These are phyloP conservation scores for Brachirus orientalis DNA, from an alignment of 2,113 vertebrate species.

Conservation along the genomic window DNA sequence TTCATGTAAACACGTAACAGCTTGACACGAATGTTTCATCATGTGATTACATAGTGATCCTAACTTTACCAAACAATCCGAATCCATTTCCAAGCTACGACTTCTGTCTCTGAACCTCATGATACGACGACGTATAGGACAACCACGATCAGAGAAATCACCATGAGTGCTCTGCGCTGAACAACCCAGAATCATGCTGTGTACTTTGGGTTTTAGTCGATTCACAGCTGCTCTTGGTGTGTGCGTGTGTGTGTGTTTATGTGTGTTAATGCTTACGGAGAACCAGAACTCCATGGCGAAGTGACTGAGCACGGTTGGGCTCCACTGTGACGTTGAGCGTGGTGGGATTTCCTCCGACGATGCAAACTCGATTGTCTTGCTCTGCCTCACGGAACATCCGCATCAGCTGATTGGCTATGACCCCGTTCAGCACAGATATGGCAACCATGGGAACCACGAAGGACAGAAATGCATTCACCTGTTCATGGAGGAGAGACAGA, in stretches of 20 bases:
- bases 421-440: constrained; percentile 91
- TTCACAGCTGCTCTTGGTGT: too few species aligned
- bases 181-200: too few species aligned
- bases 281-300: constrained; percentile 93
- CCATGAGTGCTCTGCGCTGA: too few species aligned
- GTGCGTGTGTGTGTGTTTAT: neutral
- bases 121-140: too few species aligned
- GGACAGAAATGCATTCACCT: constrained; percentile 93
- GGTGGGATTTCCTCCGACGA: constrained; percentile 84
- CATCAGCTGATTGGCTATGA: constrained; percentile 95
- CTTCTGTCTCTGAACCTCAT: too few species aligned
- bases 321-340: constrained; percentile 89
- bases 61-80: too few species aligned
- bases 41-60: too few species aligned
- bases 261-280: constrained; percentile 84
- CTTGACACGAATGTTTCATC: too few species aligned
- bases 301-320: constrained; percentile 90
- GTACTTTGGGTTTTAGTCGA: too few species aligned
- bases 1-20: too few species aligned
- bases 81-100: too few species aligned
- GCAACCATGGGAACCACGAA: constrained; percentile 93
- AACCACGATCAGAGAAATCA: too few species aligned
- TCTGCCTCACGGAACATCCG: constrained; percentile 91
- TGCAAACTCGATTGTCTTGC: constrained; percentile 88
- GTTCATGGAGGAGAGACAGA: constrained; percentile 10